phyloP scores from a whole-genome alignment of 2,797 vertebrate genomes.

The Rousettus madagascariensis region DNA sequence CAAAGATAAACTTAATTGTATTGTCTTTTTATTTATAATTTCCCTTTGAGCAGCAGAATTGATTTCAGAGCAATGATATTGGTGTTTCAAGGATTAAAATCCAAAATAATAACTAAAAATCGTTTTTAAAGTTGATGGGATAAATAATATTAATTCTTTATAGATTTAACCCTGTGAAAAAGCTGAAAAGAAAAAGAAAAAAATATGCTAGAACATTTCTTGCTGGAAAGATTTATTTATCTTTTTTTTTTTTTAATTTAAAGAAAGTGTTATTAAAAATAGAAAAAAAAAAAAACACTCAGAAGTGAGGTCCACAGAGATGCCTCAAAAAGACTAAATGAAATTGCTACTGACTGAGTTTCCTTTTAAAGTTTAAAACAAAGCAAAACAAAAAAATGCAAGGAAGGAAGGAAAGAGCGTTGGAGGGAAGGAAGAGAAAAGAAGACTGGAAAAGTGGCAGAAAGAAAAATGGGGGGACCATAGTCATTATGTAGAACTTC shows the following conservation, averaged over 20 bases:
- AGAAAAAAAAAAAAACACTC: not conserved
- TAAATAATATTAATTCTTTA: conserved; percentile 20
- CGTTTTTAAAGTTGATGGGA: not conserved
- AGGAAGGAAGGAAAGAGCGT: not conserved
- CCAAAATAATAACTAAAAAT: not conserved
- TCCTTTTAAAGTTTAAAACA: conserved; percentile 28
- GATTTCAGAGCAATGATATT: not conserved
- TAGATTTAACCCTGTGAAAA: not conserved
- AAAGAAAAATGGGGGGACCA: not conserved
- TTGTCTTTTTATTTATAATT: not conserved
- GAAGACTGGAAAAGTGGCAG: not conserved
- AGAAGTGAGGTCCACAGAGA: not conserved
- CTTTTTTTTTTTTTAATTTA: not conserved
- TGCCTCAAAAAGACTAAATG: not conserved
- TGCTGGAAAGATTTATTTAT: not conserved
- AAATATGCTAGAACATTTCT: not conserved
- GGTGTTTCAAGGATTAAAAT: conserved; percentile 32
- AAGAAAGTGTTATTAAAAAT: not conserved
- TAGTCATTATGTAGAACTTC: not conserved
- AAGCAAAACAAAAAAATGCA: not conserved
- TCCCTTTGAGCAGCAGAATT: not conserved
- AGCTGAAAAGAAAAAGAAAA: conserved; percentile 14
- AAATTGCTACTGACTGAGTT: not conserved
- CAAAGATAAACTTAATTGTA: not conserved
- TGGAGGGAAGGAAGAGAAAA: not conserved